These are phyloP conservation scores for Cydia fagiglandana DNA, from an alignment of 1,140 invertebrate genomes.

Conservation along the genomic window DNA sequence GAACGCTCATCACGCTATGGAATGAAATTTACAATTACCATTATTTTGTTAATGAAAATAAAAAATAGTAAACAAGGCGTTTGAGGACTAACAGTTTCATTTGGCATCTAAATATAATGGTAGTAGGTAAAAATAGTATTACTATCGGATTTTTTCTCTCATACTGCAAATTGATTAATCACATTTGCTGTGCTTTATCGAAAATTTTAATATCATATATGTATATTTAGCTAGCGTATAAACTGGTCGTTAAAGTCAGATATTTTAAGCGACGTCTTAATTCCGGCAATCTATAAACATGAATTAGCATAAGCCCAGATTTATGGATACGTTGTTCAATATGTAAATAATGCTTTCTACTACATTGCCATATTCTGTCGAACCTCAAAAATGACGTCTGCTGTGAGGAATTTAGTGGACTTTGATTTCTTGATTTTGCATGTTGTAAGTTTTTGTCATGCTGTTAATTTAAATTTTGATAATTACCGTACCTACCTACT, in stretches of 20 bases:
- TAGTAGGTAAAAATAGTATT: too few species aligned
- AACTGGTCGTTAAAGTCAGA: neutral
- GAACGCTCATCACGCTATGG: too few species aligned
- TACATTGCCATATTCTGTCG: neutral
- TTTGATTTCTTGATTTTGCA: neutral
- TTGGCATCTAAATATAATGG: too few species aligned
- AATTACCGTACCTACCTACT: too few species aligned
- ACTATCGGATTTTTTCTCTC: too few species aligned
- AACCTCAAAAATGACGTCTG: neutral
- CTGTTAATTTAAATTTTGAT: neutral
- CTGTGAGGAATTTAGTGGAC: neutral
- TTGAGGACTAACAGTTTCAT: too few species aligned
- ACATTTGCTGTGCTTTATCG: neutral
- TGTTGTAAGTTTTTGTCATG: neutral
- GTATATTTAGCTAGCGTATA: too few species aligned
- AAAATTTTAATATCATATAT: neutral
- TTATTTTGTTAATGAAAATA: too few species aligned
- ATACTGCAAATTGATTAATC: too few species aligned
- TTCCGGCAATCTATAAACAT: slow-evolving; percentile 10
- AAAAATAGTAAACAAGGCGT: too few species aligned
- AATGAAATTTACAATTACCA: neutral
- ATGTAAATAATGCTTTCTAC: slow-evolving; percentile 10
- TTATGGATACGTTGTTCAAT: neutral
- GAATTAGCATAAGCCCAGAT: neutral
- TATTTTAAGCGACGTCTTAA: neutral